Percentiles rank a stretch among this genome's conserved stretches.
Evolutionary conservation across 2,888 invertebrate genomes (phyloP).

Genomic region (Dolomedes plantarius): DNA sequence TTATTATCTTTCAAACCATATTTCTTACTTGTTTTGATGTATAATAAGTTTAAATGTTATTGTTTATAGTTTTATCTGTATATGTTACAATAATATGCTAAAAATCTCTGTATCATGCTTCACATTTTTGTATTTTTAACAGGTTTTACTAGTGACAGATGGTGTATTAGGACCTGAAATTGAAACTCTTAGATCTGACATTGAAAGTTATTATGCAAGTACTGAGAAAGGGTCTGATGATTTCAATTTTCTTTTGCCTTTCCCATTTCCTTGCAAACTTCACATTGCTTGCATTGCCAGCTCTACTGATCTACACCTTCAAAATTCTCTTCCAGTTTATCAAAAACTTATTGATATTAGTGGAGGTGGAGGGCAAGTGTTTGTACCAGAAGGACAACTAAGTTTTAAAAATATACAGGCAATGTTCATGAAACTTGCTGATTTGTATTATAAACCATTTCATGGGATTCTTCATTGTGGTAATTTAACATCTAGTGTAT

Average conservation of each 20-base stretch:
- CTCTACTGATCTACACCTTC: slow-evolving; percentile 76
- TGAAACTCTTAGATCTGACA: slow-evolving; percentile 81
- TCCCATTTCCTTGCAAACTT: slow-evolving; percentile 87
- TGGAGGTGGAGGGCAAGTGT: slow-evolving; percentile 82
- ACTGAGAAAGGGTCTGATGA: slow-evolving; percentile 68
- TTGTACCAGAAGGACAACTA: slow-evolving; percentile 75
- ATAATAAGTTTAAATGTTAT: too few species aligned
- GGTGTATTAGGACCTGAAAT: slow-evolving; percentile 84
- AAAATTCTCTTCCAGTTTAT: slow-evolving; percentile 83
- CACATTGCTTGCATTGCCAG: slow-evolving; percentile 79
- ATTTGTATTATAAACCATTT: slow-evolving; percentile 85
- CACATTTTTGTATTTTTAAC: slow-evolving; percentile 73
- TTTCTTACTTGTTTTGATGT: too few species aligned
- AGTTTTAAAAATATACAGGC: slow-evolving; percentile 78
- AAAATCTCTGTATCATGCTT: too few species aligned
- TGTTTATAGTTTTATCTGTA: too few species aligned
- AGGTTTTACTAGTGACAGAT: slow-evolving; percentile 86
- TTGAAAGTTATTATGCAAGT: slow-evolving; percentile 73
- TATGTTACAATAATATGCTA: too few species aligned
- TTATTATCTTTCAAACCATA: too few species aligned
- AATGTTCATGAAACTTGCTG: slow-evolving; percentile 83
- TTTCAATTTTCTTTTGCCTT: slow-evolving; percentile 82
- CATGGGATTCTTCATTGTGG: slow-evolving; percentile 86
- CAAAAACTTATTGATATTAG: slow-evolving; percentile 88
- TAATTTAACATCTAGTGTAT: slow-evolving; percentile 83